Base-by-base conservation (phyloP, 1,140 invertebrate genomes). In the Macrocentrus cingulum region DNA sequence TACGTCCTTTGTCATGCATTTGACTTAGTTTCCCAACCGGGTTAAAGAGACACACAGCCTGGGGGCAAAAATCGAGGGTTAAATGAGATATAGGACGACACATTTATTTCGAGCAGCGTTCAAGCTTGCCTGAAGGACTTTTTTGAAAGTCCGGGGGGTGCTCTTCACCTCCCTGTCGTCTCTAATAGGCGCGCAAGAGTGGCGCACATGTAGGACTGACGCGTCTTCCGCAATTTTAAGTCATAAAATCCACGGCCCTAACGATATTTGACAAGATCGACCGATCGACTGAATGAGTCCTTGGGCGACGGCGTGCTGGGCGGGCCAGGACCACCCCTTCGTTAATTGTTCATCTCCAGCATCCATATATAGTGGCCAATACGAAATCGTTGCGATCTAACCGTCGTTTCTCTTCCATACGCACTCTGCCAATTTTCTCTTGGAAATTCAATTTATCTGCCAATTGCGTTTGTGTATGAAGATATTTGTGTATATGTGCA, bases 301-400 rank as follows among this genome's bases (percentile, higher is more conserved):
- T 64, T 67, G 67, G 63, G 62, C 64, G 62, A 66, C 59, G 66
- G 68, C 71, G 61, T 74, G 66, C 68, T 76, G 77, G 77, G 78
- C 72, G 75, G 65, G 63, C 62, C 61, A 55, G 56, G 52, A 60
- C 62, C 69, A 59, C 62, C 60, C 75, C 69, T 66, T 53, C 46
- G 69, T 74, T 80, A 80, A 80, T 79, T 80, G 76, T 79, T 80
- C 77, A 80, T 80, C 75, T 80, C 74, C 73, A 68, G 16, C 20
- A 16, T n/a, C 48, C 32, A 50, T 65, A 60, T 64, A 63, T 70
- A 65, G 36, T 66, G 65, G 68, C 74, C 73, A 70, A 74, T 71
- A 65, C 66, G 56, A 64, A 50, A 50, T 50, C 8, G 5, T 13
- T 34, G 13, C 51, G 13, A 39, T 39, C 13, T 39, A 20, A 11